Conservation (phyloP, 2,888 invertebrate species). For the Drosophila histrio region DNA sequence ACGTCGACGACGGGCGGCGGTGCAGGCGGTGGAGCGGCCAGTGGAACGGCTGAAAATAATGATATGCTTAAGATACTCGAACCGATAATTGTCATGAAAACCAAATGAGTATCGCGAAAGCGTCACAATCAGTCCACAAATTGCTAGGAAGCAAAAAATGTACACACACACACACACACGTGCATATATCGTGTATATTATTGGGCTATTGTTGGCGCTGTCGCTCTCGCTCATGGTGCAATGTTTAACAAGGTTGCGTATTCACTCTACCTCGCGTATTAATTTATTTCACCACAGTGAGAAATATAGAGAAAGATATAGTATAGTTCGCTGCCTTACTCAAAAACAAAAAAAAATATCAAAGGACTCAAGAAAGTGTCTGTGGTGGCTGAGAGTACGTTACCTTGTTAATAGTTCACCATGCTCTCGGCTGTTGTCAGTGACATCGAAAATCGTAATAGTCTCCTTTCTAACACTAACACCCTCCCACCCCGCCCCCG, state of each 20-base stretch:
- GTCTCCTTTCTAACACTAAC: not conserved
- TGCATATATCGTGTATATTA: not conserved
- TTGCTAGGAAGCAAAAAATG: conserved; percentile 19
- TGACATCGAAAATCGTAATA: conserved; percentile 23
- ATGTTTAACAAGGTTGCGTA: too few species aligned
- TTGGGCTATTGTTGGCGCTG: conserved; percentile 39
- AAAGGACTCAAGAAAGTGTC: too few species aligned
- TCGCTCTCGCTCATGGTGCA: too few species aligned
- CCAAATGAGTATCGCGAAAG: conserved; percentile 81
- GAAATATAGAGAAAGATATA: too few species aligned
- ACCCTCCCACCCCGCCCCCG: not conserved
- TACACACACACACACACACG: not conserved
- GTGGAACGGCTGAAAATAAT: conserved; percentile 80
- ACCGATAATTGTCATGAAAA: conserved; percentile 84
- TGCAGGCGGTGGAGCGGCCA: conserved; percentile 25
- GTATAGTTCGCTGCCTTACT: too few species aligned
- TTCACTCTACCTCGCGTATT: too few species aligned
- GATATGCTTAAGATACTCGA: conserved; percentile 84
- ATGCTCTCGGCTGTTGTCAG: conserved; percentile 3
- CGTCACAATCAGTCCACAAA: conserved; percentile 47
- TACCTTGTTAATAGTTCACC: too few species aligned
- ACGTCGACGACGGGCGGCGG: conserved; percentile 33
- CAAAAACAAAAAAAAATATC: too few species aligned
- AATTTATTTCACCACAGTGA: too few species aligned
- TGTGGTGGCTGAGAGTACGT: too few species aligned